phyloP scores from a whole-genome alignment of 1,140 invertebrate species.

The Drosophila teissieri region DNA sequence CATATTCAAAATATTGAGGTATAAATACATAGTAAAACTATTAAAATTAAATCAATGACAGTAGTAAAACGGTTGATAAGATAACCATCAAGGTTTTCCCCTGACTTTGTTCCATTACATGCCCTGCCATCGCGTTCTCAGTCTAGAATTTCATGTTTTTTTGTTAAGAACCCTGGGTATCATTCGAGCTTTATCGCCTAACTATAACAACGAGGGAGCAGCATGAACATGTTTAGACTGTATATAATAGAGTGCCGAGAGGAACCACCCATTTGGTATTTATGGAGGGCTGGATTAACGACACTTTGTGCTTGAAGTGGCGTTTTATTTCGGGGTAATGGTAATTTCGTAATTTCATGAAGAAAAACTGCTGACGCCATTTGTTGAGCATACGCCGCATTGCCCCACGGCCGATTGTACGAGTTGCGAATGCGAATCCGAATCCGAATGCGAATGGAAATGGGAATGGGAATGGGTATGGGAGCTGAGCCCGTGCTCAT shows the following conservation, averaged over 20 bases:
- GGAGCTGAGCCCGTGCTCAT: constrained; percentile 27
- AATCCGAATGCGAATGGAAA: constrained; percentile 19
- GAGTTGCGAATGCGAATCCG: constrained; percentile 30
- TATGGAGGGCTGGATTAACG: constrained; percentile 4
- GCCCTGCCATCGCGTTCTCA: constrained; percentile 13
- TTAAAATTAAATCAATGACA: background rate
- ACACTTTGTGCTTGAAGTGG: constrained; percentile 19
- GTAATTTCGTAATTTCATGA: background rate
- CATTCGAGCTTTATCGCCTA: constrained; percentile 2
- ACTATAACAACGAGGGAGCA: background rate
- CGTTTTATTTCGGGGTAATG: background rate
- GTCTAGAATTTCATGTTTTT: constrained; percentile 20
- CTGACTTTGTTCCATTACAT: constrained; percentile 3
- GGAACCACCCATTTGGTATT: constrained; percentile 2
- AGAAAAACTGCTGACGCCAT: constrained; percentile 32
- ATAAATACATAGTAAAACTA: background rate
- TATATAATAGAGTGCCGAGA: constrained; percentile 1
- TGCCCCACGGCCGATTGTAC: constrained; percentile 21
- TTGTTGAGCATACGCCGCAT: constrained; percentile 17
- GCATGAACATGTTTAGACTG: background rate
- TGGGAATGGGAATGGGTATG: constrained; percentile 5
- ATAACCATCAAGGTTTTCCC: constrained; percentile 10
- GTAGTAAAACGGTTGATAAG: background rate
- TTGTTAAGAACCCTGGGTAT: constrained; percentile 1
- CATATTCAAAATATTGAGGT: no score